These are phyloP conservation scores for Hemithea aestivaria DNA, from an alignment of 2,888 invertebrate species.

Conservation along the genomic window DNA sequence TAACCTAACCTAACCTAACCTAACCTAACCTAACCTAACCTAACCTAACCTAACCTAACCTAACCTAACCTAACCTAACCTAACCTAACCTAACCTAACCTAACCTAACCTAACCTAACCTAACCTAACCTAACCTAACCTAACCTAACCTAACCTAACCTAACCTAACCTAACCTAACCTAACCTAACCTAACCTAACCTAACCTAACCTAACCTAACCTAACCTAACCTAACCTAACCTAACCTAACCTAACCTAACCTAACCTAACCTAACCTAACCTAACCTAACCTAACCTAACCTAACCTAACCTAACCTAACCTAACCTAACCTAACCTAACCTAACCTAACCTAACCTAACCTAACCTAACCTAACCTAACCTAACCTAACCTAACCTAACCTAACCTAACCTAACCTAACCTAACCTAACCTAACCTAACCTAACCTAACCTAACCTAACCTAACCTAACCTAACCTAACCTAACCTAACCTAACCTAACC, in stretches of 20 bases:
- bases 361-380: conserved; percentile 13
- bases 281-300: conserved; percentile 13
- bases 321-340: conserved; percentile 13
- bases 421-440: conserved; percentile 9
- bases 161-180: conserved; percentile 13
- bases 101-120: conserved; percentile 13
- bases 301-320: conserved; percentile 13
- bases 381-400: conserved; percentile 13
- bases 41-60: conserved; percentile 7
- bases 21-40: conserved; percentile 7
- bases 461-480: conserved; percentile 9
- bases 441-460: conserved; percentile 8
- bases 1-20: conserved; percentile 4
- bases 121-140: conserved; percentile 13
- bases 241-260: conserved; percentile 13
- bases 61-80: conserved; percentile 6
- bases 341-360: conserved; percentile 13
- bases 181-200: conserved; percentile 13
- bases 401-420: conserved; percentile 13
- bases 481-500: conserved; percentile 9
- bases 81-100: conserved; percentile 13
- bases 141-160: conserved; percentile 13
- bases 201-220: conserved; percentile 11
- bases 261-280: conserved; percentile 13
- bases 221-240: conserved; percentile 13